phyloP scores from a whole-genome alignment of 2,797 vertebrate species.

The Oryzias dopingdopingensis region DNA sequence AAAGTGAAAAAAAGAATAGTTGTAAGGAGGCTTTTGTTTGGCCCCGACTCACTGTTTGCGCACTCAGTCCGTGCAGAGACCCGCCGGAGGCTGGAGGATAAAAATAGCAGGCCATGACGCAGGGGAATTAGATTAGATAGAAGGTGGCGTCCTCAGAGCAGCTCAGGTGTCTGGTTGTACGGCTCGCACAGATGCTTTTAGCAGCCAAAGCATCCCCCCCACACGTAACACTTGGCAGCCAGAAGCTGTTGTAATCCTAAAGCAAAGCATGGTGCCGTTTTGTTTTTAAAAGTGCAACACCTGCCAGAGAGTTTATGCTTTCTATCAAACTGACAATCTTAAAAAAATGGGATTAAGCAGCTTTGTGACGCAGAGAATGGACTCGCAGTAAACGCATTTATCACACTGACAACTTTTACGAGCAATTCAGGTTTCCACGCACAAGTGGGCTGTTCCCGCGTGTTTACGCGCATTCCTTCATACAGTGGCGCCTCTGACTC shows the following conservation, averaged over 20 bases:
- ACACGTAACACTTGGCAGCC: slow-evolving; percentile 8
- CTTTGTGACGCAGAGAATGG: too few relatives aligned
- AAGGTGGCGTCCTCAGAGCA: slow-evolving; percentile 55
- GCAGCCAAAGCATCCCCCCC: slow-evolving; percentile 9
- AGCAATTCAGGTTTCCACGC: too few relatives aligned
- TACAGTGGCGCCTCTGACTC: neutral
- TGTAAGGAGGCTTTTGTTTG: slow-evolving; percentile 24
- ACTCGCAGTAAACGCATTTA: too few relatives aligned
- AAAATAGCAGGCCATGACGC: slow-evolving; percentile 68
- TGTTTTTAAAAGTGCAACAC: too few relatives aligned
- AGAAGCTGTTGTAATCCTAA: neutral
- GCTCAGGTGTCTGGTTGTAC: slow-evolving; percentile 40
- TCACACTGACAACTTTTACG: too few relatives aligned
- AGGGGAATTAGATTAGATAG: slow-evolving; percentile 68
- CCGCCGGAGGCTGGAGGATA: slow-evolving; percentile 58
- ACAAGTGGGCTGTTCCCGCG: too few relatives aligned
- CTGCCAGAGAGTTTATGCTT: too few relatives aligned
- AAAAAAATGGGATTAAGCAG: too few relatives aligned
- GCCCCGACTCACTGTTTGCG: slow-evolving; percentile 50
- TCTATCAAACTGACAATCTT: too few relatives aligned
- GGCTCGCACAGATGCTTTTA: slow-evolving; percentile 47
- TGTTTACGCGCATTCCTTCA: too few relatives aligned
- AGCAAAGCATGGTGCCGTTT: too few relatives aligned
- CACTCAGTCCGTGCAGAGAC: slow-evolving; percentile 30
- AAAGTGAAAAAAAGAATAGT: slow-evolving; percentile 5